Conservation (phyloP, 92 coral and sea anemone genomes). For the Desmophyllum pertusum region DNA sequence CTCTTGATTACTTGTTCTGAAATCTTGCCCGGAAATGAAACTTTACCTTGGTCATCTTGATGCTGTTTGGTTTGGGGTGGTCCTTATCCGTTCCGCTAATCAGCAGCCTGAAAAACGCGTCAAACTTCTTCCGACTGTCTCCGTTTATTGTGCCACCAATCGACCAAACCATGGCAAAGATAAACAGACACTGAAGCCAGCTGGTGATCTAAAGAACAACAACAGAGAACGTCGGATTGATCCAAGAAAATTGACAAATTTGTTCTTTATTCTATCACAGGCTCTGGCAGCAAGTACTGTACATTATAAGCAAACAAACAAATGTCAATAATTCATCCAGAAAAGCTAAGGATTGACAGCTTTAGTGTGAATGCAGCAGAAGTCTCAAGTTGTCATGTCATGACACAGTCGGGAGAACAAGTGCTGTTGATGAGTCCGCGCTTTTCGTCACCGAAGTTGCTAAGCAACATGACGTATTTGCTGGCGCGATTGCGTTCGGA, state of each 20-base stretch:
- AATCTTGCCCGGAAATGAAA: neutral
- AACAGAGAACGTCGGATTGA: neutral
- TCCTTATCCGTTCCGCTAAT: conserved; percentile 99
- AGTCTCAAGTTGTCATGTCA: no score
- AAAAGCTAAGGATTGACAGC: neutral
- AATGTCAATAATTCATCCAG: neutral
- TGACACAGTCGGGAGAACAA: no score
- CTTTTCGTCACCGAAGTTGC: no score
- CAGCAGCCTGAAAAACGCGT: conserved; percentile 86
- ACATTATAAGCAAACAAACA: neutral
- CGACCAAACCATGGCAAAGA: conserved; percentile 95
- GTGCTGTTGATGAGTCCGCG: no score
- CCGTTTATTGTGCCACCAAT: conserved; percentile 92
- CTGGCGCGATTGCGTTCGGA: no score
- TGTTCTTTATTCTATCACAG: neutral
- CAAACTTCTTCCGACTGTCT: conserved; percentile 96
- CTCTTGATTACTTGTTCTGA: neutral
- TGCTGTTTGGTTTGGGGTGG: conserved; percentile 94
- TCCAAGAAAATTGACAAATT: neutral
- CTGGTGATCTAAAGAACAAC: conserved; percentile 68
- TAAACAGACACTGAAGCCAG: conserved; percentile 90
- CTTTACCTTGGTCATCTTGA: conserved; percentile 89
- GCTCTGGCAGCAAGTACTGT: neutral
- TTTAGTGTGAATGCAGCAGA: no score
- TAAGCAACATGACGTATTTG: no score